Percentiles rank a stretch among this genome's conserved stretches.
These are phyloP conservation scores for Lagopus leucura DNA, from an alignment of 2,113 vertebrate species.

Conservation along the genomic window DNA sequence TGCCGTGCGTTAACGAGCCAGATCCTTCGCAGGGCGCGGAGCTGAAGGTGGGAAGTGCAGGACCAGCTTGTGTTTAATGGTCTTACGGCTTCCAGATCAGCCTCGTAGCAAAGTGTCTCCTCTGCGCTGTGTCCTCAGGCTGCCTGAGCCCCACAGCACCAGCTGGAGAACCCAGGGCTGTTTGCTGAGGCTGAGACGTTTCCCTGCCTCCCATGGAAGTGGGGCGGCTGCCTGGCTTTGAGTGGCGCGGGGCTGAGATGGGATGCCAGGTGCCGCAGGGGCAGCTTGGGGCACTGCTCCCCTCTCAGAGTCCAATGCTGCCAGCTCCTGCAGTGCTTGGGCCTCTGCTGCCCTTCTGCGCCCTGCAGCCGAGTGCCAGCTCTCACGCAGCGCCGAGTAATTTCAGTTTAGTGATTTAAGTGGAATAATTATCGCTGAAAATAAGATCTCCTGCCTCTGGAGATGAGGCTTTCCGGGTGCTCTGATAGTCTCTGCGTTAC, in stretches of 20 bases:
- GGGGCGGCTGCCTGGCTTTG: accelerated
- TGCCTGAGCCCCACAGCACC: neutral
- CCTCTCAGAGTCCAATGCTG: neutral
- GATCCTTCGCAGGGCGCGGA: accelerated
- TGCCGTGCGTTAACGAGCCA: accelerated
- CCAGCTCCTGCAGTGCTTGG: neutral
- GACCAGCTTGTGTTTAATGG: accelerated
- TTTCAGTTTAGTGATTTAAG: neutral
- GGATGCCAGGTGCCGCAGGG: neutral
- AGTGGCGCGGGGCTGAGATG: neutral
- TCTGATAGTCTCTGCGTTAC: neutral
- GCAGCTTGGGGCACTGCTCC: neutral
- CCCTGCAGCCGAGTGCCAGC: accelerated
- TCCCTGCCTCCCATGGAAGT: no score
- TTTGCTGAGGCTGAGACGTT: neutral
- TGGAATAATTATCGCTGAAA: no score
- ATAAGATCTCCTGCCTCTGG: no score
- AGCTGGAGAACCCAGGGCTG: accelerated
- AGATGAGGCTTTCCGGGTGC: neutral
- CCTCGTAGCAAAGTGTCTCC: no score
- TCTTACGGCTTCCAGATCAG: no score
- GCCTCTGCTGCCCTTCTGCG: neutral
- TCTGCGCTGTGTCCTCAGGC: accelerated
- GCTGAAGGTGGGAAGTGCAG: accelerated
- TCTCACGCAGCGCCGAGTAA: no score